These are phyloP conservation scores for Ichneumoninae sp. DNA, from an alignment of 2,888 invertebrate genomes.

Conservation along the genomic window DNA sequence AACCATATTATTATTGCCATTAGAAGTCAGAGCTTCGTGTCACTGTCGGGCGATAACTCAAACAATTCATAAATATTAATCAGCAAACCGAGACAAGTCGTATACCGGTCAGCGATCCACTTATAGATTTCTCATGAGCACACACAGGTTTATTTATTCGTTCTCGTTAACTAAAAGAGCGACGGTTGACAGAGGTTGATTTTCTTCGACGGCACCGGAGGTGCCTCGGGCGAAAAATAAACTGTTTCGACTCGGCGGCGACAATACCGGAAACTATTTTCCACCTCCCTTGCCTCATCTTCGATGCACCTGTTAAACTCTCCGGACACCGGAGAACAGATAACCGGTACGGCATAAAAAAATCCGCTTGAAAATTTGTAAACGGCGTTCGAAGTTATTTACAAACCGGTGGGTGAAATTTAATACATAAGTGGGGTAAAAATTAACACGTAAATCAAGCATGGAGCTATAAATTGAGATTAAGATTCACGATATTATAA, in stretches of 20 bases:
- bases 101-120: constrained; percentile 22
- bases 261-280: neutral
- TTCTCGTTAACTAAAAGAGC: neutral
- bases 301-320: neutral
- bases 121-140: constrained; percentile 2
- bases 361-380: no score
- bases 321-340: neutral
- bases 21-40: constrained; percentile 26
- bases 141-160: neutral
- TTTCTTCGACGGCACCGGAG: neutral
- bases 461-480: no score
- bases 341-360: no score
- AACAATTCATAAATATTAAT: constrained; percentile 45
- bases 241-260: neutral
- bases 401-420: no score
- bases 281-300: neutral
- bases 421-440: no score
- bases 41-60: constrained; percentile 11
- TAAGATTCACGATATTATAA: no score
- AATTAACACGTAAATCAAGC: no score
- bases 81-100: constrained; percentile 1
- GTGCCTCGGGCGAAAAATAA: neutral
- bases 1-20: constrained; percentile 3
- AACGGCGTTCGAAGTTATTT: no score
- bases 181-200: neutral